Percentiles rank a stretch among this genome's conserved stretches.
phyloP scores from a whole-genome alignment of 2,113 vertebrate genomes.

The Gasterosteus aculeatus region DNA sequence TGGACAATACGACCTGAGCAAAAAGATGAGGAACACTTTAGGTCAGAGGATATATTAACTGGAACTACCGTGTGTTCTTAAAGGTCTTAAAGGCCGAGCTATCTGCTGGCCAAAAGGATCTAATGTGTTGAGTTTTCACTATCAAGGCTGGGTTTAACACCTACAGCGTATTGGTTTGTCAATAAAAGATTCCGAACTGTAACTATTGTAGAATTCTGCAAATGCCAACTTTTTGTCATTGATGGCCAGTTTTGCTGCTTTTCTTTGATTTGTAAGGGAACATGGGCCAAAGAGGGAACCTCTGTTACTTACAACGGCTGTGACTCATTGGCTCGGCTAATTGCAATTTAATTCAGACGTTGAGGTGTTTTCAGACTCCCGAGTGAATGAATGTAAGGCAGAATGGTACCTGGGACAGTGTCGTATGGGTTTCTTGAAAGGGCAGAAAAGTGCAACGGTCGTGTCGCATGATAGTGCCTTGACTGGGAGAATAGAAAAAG shows the following conservation, averaged over 20 bases:
- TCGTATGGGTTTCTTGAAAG: slow-evolving; percentile 91
- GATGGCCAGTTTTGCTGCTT: neutral
- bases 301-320: neutral
- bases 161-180: neutral
- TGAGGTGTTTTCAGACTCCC: neutral
- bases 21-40: neutral
- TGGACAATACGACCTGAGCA: slow-evolving; percentile 91
- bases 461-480: slow-evolving; percentile 94
- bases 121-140: neutral
- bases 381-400: neutral
- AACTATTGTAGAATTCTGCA: neutral
- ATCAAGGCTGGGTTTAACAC: neutral
- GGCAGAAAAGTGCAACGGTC: slow-evolving; percentile 90
- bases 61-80: neutral
- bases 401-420: slow-evolving; percentile 92
- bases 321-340: neutral
- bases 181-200: neutral
- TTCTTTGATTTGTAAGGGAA: neutral
- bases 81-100: neutral
- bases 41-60: neutral
- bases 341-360: neutral
- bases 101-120: neutral
- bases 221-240: neutral
- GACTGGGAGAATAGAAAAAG: slow-evolving; percentile 78
- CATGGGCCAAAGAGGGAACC: neutral